Base-by-base conservation (phyloP, 2,888 invertebrate genomes). In the Orthonevra nobilis region DNA sequence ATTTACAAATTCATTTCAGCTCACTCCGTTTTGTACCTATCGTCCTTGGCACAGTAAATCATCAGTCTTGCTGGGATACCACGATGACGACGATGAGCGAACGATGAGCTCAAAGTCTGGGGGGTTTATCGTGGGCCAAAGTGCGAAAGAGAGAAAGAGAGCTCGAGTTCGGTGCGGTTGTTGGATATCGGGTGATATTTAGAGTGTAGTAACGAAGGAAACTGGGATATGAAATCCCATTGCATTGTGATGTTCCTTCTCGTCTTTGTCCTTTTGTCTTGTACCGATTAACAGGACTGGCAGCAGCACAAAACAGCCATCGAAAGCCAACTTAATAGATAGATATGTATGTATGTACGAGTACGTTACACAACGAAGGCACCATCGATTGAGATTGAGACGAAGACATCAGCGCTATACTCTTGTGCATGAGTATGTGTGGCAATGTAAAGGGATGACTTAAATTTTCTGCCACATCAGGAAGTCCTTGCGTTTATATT, bases 401-500 rank as follows among this genome's bases (percentile, higher is more conserved):
- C 19, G 19, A 40, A 23, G 40, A 23, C 6, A 9, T 10, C 19
- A 48, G 23, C 6, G 7, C 10, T n/a, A n/a, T n/a, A n/a, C 28
- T 58, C 12, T 20, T n/a, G n/a, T n/a, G n/a, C n/a, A n/a, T n/a
- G n/a, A n/a, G n/a, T n/a, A 3, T 26, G 28, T 3, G 28, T n/a
- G 3, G 5, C 17, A 1, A 38, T 7, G 19, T 14, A 4, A 56
- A 54, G 9, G 54, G 20, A 61, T 56, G 61, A 61, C 54, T 69
- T 46, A 14, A 54, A 75, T 69, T 75, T 56, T 63, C 48, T 69
- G 69, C 75, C 42, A 56, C 54, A 69, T 75, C 75, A 63, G 75
- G 69, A 69, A 69, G 50, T 75, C 34, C 69, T 69, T 69, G 74
- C 54, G 69, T 63, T 75, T 75, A 61, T 75, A 61, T 75, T 69